phyloP scores from a whole-genome alignment of 2,797 vertebrate species.

The Lithobates pipiens region DNA sequence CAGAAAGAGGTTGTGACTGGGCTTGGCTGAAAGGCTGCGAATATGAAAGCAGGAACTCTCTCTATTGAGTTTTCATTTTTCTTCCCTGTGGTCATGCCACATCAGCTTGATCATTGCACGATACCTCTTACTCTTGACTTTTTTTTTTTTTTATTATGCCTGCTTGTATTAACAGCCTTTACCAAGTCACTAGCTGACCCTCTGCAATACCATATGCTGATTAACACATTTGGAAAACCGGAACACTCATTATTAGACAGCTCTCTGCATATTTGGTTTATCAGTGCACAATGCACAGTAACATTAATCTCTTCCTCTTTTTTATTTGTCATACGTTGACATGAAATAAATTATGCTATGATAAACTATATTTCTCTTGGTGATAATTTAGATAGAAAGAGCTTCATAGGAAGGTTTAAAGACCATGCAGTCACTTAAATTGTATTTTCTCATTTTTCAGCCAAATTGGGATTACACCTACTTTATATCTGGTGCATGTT shows the following conservation, averaged over 20 bases:
- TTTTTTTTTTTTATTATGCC: constrained; percentile 53
- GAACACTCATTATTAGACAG: constrained; percentile 19
- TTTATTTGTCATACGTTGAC: background rate
- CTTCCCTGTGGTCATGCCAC: constrained; percentile 36
- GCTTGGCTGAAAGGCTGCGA: constrained; percentile 66
- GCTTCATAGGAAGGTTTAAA: too few relatives aligned
- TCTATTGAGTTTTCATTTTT: constrained; percentile 59
- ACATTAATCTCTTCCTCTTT: background rate
- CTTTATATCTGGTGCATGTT: too few relatives aligned
- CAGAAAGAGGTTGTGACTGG: constrained; percentile 65
- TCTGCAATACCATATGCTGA: constrained; percentile 44
- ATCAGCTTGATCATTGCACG: constrained; percentile 56
- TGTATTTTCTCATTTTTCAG: too few relatives aligned
- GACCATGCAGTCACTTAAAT: too few relatives aligned
- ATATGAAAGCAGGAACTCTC: constrained; percentile 67
- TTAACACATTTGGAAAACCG: constrained; percentile 33
- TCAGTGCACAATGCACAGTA: background rate
- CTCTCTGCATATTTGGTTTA: constrained; percentile 4
- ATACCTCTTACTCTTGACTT: constrained; percentile 56
- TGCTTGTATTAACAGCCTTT: constrained; percentile 31
- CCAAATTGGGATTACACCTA: too few relatives aligned
- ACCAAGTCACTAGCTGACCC: constrained; percentile 16
- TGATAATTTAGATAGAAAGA: background rate
- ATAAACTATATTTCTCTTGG: background rate
- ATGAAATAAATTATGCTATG: background rate